A percentile compares a stretch with the other conserved stretches of the same genome.
phyloP scores from a whole-genome alignment of 2,888 invertebrate species.

The Penaeus monodon region DNA sequence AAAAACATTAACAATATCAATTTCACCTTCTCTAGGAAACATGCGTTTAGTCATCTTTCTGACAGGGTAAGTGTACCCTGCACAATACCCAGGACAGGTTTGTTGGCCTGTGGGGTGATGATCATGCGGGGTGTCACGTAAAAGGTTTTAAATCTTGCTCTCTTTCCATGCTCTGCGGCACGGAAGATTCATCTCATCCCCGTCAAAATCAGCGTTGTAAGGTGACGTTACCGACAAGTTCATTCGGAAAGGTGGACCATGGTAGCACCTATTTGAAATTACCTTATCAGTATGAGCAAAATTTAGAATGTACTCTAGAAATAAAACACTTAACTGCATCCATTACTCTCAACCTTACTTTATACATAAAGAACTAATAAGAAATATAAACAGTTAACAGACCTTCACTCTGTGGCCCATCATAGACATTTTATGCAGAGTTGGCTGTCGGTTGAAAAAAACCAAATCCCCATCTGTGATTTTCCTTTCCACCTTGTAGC shows the following conservation, averaged over 20 bases:
- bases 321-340: not conserved
- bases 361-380: not conserved
- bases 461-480: conserved; percentile 97
- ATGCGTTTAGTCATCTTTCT: conserved; percentile 98
- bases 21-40: conserved; percentile 87
- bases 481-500: conserved; percentile 94
- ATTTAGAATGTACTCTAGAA: not conserved
- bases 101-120: conserved; percentile 94
- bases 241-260: conserved; percentile 99
- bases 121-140: conserved; percentile 97
- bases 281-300: not conserved
- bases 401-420: conserved; percentile 97
- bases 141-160: conserved; percentile 96
- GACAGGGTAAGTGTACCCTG: conserved; percentile 97
- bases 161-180: conserved; percentile 98
- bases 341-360: not conserved
- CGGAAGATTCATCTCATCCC: conserved; percentile 99
- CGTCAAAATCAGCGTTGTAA: conserved; percentile 99
- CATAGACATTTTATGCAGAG: conserved; percentile 99
- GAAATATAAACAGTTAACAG: conserved; percentile 28
- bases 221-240: conserved; percentile 97
- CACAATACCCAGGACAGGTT: conserved; percentile 99
- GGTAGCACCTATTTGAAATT: conserved; percentile 81
- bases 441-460: conserved; percentile 99
- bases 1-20: not conserved